Evolutionary conservation across 2,797 vertebrate genomes (phyloP), one percentile per base, ranked within the genome.

Genomic region (Melanotaenia maccullochi): DNA sequence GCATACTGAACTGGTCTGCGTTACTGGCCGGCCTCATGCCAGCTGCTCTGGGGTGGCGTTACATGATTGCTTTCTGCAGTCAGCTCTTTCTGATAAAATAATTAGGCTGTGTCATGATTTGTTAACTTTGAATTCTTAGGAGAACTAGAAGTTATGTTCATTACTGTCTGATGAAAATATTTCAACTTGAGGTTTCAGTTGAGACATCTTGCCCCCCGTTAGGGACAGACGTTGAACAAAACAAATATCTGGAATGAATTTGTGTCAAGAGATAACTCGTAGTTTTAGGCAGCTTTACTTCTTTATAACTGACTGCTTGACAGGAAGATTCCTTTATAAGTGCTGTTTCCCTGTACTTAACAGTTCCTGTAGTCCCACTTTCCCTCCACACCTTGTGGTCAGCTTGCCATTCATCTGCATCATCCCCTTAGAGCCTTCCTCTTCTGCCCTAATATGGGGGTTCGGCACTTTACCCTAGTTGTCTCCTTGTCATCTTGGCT

Each of bases 1-100:
- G 61, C 78, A 78, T 68, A 35, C 56, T 72, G 71, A 74, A 55
- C 58, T 57, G 72, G 68, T 79, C 20, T 75, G 63, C 6, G 25
- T 81, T 73, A 82, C 84, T 5, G 20, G 60, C 73, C 57, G 75
- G 67, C 54, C 51, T 64, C 72, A 73, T 47, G 54, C 64, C 36
- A 9, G 36, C 47, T 56, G 64, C 73, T 78, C 18, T 59, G 57
- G 36, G 71, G 71, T 76, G 67, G 35, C 64, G 66, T 59, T 57
- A 55, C 71, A 60, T 28, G 9, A 71, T 56, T 51, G 24, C 64
- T 47, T 62, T 56, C 65, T n/a, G 47, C 63, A 68, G 25, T 67
- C 42, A 7, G 20, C 28, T 73, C 44, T 78, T 5, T 74, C 61
- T 70, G 65, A 82, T 24, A 69, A 69, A 64, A 79, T 32, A 60